Evolutionary conservation across 2,113 vertebrate species (phyloP).

Genomic region (pig (Sus scrofa)): DNA sequence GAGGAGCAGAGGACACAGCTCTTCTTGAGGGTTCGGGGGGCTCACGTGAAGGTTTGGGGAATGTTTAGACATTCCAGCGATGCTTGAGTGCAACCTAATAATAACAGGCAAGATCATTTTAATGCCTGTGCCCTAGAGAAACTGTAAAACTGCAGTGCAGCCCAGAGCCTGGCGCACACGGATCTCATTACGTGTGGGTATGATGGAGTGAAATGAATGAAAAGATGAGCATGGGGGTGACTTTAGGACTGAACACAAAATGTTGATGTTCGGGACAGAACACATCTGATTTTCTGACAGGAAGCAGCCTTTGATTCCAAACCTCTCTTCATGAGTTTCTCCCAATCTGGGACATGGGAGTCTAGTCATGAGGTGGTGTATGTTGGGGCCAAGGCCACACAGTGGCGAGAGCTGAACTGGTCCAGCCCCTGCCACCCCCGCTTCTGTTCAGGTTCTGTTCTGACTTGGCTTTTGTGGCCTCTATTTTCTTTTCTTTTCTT

Average conservation of each 20-base stretch:
- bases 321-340: background rate
- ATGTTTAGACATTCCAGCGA: background rate
- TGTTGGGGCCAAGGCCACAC: background rate
- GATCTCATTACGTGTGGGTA: background rate
- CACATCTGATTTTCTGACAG: background rate
- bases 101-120: background rate
- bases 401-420: background rate
- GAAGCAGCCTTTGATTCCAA: background rate
- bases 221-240: background rate
- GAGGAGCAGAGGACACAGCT: background rate
- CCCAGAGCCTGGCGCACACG: background rate
- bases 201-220: background rate
- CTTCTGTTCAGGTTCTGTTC: background rate
- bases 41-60: background rate
- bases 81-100: background rate
- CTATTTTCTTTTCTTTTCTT: background rate
- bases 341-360: accelerated
- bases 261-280: background rate
- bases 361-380: background rate
- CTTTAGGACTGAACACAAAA: background rate
- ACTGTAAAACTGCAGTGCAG: background rate
- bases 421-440: too few species aligned
- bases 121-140: background rate
- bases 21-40: background rate
- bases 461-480: background rate